Percentiles rank a stretch among this genome's conserved stretches.
These are phyloP conservation scores for Pangasius larnaudii DNA, from an alignment of 2,797 vertebrate genomes.

Conservation along the genomic window DNA sequence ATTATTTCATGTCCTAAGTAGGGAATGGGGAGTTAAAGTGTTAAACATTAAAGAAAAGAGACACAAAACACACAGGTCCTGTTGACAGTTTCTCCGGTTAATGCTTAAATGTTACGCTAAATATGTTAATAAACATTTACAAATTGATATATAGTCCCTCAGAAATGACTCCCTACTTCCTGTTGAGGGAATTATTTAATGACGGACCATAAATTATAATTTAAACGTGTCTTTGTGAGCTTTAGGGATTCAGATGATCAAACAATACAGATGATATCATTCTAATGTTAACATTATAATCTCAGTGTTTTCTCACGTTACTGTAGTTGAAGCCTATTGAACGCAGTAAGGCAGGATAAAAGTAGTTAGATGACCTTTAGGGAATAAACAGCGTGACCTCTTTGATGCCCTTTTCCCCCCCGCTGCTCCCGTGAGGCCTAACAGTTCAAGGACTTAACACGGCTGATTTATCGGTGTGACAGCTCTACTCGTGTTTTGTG, in stretches of 20 bases:
- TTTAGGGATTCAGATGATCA: not conserved
- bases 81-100: not conserved
- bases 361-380: not conserved
- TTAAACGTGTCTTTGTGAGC: not conserved
- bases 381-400: conserved; percentile 51
- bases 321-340: not conserved
- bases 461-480: conserved; percentile 67
- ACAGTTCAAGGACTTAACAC: conserved; percentile 77
- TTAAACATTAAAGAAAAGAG: not conserved
- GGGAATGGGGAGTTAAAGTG: not conserved
- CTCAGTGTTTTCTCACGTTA: too few species aligned
- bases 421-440: conserved; percentile 68
- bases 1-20: not conserved
- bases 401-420: conserved; percentile 68
- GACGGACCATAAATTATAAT: not conserved
- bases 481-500: not conserved
- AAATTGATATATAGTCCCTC: not conserved
- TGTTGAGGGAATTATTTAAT: not conserved
- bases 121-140: not conserved
- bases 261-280: not conserved
- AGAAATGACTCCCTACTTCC: not conserved
- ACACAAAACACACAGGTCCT: too few species aligned
- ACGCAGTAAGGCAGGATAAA: not conserved
- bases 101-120: not conserved
- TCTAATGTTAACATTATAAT: not conserved